Evolutionary conservation across 2,888 invertebrate species (phyloP).

Genomic region (Patella caerulea): DNA sequence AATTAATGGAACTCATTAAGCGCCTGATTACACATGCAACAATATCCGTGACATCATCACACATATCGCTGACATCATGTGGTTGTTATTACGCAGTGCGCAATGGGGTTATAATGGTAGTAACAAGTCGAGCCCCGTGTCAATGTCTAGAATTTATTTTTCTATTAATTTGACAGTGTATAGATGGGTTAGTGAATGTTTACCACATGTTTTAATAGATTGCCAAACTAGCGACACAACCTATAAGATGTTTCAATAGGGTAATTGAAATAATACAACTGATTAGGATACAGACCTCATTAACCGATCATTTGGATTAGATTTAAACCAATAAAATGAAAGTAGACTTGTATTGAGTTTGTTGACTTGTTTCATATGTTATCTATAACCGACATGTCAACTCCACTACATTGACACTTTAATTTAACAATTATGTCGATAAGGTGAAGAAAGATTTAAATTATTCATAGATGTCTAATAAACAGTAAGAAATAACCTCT

Average conservation of each 20-base stretch:
- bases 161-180: neutral
- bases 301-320: no score
- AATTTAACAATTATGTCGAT: no score
- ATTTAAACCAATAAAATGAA: no score
- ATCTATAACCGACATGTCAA: no score
- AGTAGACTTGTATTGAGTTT: no score
- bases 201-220: constrained; percentile 3
- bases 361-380: no score
- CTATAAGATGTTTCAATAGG: no score
- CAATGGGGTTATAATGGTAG: neutral
- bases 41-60: constrained; percentile 11
- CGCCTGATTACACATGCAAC: constrained; percentile 2
- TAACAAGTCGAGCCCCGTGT: neutral
- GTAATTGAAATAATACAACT: neutral
- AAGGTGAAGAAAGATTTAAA: no score
- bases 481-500: no score
- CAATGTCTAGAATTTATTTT: neutral
- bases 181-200: neutral
- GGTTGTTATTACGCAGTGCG: neutral
- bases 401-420: no score
- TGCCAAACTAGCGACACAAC: neutral
- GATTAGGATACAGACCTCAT: no score
- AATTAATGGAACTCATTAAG: neutral
- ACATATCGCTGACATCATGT: constrained; percentile 8
- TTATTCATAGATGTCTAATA: no score